Base-by-base conservation (phyloP, 1,140 invertebrate genomes). In the Neotoxoptera formosana region DNA sequence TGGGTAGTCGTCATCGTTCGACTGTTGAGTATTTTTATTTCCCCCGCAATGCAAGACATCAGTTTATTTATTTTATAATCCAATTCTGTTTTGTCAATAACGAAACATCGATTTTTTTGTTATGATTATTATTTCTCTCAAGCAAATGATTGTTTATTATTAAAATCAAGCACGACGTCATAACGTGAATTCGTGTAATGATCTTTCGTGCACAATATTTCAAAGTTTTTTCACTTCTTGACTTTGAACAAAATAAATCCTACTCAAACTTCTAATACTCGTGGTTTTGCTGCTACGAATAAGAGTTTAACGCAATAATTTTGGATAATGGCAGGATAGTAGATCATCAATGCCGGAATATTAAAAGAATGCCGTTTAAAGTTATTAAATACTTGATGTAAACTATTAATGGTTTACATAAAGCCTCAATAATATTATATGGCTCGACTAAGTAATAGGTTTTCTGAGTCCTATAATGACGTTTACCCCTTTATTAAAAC, bases 11-110 rank as follows among this genome's bases (percentile, higher is more conserved):
- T 76, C n/a, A 76, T 67, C 60, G 14, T 34, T 17, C 30, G n/a
- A 76, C 60, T 76, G 60, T 76, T 76, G 30, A 76, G 30, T 76
- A 76, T 76, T 76, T 76, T 76, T 76, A 76, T n/a, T 76, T 76
- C 60, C 11, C 60, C 11, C n/a, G 30, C 30, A 76, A 76, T 76
- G 14, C 11, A 14, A 76, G 17, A 76, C 60, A 76, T n/a, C 60
- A 76, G n/a, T n/a, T 76, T 76, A 76, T 76, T 76, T 76, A 76
- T 76, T 76, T 76, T 76, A n/a, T 76, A n/a, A 76, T 76, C 14
- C 60, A 76, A 76, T 76, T n/a, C n/a, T 34, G n/a, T 34, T 76
- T 76, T 76, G 60, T 76, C 60, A n/a, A 76, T 76, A 76, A 76
- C n/a, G 14, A 76, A 76, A 17, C 2, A 34, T 76, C 30, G 60